A percentile compares a stretch with the other conserved stretches of the same genome.
phyloP scores from a whole-genome alignment of 2,797 vertebrate species.

The Etheostoma nigrum region DNA sequence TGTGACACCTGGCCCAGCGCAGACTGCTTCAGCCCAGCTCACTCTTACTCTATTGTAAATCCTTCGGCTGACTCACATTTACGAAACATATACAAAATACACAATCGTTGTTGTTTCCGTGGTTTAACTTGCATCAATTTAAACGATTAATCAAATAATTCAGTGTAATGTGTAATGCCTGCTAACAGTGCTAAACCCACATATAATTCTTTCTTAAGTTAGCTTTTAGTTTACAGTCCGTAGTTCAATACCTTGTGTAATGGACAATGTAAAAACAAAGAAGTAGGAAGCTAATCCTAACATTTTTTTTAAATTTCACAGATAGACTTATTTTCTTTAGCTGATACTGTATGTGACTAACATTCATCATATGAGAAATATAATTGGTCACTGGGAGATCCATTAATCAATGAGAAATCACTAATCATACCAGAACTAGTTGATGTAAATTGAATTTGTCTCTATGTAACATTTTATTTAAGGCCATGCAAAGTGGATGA shows the following conservation, averaged over 20 bases:
- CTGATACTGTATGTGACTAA: neutral
- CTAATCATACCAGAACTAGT: neutral
- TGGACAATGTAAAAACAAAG: neutral
- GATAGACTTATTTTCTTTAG: too few species aligned
- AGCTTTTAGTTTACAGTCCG: neutral
- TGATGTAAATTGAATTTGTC: neutral
- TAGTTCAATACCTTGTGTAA: neutral
- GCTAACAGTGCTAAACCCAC: neutral
- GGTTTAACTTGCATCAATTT: neutral
- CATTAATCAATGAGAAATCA: neutral
- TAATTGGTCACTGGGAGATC: neutral
- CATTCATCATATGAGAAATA: neutral
- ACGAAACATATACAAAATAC: neutral
- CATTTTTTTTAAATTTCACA: neutral
- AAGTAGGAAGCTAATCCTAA: neutral
- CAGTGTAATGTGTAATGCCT: neutral
- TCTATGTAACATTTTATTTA: neutral
- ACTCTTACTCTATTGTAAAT: constrained; percentile 44
- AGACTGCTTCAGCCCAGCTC: constrained; percentile 43
- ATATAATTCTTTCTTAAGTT: neutral
- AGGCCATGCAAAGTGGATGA: neutral
- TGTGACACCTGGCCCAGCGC: constrained; percentile 67
- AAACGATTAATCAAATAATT: neutral
- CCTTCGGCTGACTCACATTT: constrained; percentile 29
- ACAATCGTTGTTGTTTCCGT: neutral